Evolutionary conservation across 2,113 vertebrate genomes (phyloP).

Genomic region (Thunnus thynnus): DNA sequence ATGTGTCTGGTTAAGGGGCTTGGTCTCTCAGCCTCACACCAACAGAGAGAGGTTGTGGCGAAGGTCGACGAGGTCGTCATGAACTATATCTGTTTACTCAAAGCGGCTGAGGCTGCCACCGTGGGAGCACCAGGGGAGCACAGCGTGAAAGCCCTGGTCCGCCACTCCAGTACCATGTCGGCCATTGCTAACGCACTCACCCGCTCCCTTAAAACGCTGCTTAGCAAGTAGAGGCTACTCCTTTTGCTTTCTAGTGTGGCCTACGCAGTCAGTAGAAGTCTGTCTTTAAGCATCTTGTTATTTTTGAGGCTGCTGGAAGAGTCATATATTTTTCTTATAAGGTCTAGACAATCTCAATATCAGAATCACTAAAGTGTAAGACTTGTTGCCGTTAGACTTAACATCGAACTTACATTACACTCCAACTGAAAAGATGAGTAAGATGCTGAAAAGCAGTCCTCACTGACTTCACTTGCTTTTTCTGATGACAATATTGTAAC

Average conservation of each 20-base stretch:
- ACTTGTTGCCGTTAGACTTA: slow-evolving; percentile 19
- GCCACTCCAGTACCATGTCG: slow-evolving; percentile 96
- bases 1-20: slow-evolving; percentile 95
- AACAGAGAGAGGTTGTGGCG: slow-evolving; percentile 94
- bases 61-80: slow-evolving; percentile 96
- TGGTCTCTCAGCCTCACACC: slow-evolving; percentile 87
- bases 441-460: slow-evolving; percentile 67
- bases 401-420: slow-evolving; percentile 14
- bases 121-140: slow-evolving; percentile 89
- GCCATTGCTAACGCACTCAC: slow-evolving; percentile 98
- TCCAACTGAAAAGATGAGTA: slow-evolving; percentile 9
- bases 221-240: slow-evolving; percentile 90
- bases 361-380: slow-evolving; percentile 22
- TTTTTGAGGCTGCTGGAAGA: slow-evolving; percentile 43
- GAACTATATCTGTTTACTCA: slow-evolving; percentile 97
- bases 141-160: slow-evolving; percentile 92
- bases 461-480: slow-evolving; percentile 87
- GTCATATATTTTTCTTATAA: slow-evolving; percentile 51
- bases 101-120: slow-evolving; percentile 92
- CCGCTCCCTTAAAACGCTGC: slow-evolving; percentile 98
- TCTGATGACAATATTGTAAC: slow-evolving; percentile 72
- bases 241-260: slow-evolving; percentile 70
- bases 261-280: slow-evolving; percentile 64
- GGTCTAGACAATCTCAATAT: slow-evolving; percentile 43
- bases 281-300: slow-evolving; percentile 67